Evolutionary conservation across 2,113 vertebrate genomes (phyloP), one percentile per base, ranked within the genome.

Genomic region (Monarcha castaneiventris): DNA sequence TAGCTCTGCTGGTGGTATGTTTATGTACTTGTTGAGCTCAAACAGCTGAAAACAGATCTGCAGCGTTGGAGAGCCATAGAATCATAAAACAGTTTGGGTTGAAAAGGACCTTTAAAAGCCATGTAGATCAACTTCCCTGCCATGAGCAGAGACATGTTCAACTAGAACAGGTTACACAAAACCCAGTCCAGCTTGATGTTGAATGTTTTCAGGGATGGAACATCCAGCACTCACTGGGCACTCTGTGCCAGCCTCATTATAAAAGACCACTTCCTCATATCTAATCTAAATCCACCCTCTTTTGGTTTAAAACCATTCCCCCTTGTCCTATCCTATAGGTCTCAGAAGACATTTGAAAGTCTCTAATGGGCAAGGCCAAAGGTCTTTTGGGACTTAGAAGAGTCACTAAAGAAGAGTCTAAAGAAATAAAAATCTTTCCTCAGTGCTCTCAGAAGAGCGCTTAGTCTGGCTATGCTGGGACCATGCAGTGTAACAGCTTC

Each of bases 321-420:
- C 22, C 30, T 43, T 43, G 22, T 43, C 37, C 25, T 49, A 16
- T 21, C 16, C 18, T 41, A 3, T 4, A 48, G 25, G 16, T 32
- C 32, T 43, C 52, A 55, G 49, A 62, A 76, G 29, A 44, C 25
- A 41, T 1, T 1, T 22, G 12, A 49, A 49, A n/a, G 17, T 33
- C 25, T 49, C 73, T 37, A 37, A 43, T 5, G 12, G 14, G 4
- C 13, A 27, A 23, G 8, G 48, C 2, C 9, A 48, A 58, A 81
- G 19, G 19, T 54, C 29, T 71, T 0, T 3, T 1, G 1, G 32
- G 17, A 17, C 37, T 29, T 32, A 13, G 37, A 4, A 33, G 16
- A 2, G 0, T 52, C 32, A 11, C 5, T 37, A 5, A 33, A 80
- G 75, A 74, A 29, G 17, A 56, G 9, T n/a, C n/a, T 23, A 26